Base-by-base conservation (phyloP, 2,113 vertebrate species). In the Apaloderma vittatum region DNA sequence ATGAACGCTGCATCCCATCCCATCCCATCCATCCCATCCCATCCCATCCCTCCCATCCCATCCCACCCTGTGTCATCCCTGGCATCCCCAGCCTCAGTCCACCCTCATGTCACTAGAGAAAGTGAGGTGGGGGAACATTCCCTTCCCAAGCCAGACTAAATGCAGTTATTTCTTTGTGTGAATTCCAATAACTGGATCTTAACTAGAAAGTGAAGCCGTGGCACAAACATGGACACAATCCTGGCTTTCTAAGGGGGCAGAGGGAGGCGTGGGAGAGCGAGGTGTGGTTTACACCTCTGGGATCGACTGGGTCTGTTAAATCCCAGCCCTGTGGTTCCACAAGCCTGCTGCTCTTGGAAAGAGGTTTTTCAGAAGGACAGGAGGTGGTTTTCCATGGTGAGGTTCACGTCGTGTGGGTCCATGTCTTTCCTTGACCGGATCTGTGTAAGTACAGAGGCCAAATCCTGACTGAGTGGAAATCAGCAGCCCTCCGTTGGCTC, bases 351-450 rank as follows among this genome's bases (percentile, higher is more conserved):
- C 36, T 54, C 59, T 58, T 1, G 1, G 26, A 40, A 22, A 40
- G 19, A 17, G 9, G 2, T 3, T 23, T 65, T 34, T 27, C 92
- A 0, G 0, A 57, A 67, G 36, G 43, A 32, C 49, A 40, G 57
- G 32, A 29, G 8, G 10, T 12, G 32, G 49, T 52, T 67, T 57
- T 48, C 32, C 37, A 12, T 0, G 1, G 7, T 0, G 2, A 30
- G 36, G 18, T 27, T 52, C 26, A 8, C 14, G 6, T 9, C 2
- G 0, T 4, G 2, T 16, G 68, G 12, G 61, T 46, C 36, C 62
- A 63, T 1, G 2, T 2, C 16, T 63, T 11, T 40, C 16, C 34
- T 49, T 63, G 23, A 22, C 30, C 36, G 34, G 43, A 5, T 13
- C 15, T 11, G 27, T 20, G 48, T 20, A 32, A 23, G 9, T 22